These are phyloP conservation scores for Aphelocoma coerulescens DNA, from an alignment of 2,113 vertebrate species.

Conservation along the genomic window DNA sequence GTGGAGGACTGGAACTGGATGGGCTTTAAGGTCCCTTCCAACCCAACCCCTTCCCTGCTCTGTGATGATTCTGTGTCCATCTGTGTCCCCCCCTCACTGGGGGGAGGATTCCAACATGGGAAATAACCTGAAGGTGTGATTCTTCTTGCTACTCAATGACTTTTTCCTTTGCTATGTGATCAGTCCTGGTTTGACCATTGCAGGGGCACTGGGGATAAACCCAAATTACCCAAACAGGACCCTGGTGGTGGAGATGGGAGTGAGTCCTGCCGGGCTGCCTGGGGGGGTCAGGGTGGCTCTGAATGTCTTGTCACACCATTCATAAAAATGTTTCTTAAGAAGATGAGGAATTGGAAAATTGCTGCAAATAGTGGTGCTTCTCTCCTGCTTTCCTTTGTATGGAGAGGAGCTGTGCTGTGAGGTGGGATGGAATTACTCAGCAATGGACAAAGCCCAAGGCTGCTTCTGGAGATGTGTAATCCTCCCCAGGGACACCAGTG, in stretches of 20 bases:
- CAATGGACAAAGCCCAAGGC: not conserved
- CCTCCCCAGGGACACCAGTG: not conserved
- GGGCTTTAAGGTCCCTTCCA: not conserved
- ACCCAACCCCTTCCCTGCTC: not conserved
- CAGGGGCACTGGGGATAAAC: not conserved
- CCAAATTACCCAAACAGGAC: accelerated
- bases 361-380: accelerated
- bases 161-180: accelerated
- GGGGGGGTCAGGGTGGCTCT: not conserved
- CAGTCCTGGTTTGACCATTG: accelerated
- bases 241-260: accelerated
- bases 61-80: not conserved
- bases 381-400: accelerated
- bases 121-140: not conserved
- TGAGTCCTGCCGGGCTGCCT: not conserved
- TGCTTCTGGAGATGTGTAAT: not conserved
- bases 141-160: accelerated
- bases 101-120: not conserved
- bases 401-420: not conserved
- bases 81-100: not conserved
- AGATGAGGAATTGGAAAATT: not conserved
- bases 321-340: not conserved
- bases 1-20: not conserved
- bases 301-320: accelerated
- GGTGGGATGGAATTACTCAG: not conserved